These are phyloP conservation scores for Sylvicapra grimmia DNA, from an alignment of 2,113 vertebrate species.

Conservation along the genomic window DNA sequence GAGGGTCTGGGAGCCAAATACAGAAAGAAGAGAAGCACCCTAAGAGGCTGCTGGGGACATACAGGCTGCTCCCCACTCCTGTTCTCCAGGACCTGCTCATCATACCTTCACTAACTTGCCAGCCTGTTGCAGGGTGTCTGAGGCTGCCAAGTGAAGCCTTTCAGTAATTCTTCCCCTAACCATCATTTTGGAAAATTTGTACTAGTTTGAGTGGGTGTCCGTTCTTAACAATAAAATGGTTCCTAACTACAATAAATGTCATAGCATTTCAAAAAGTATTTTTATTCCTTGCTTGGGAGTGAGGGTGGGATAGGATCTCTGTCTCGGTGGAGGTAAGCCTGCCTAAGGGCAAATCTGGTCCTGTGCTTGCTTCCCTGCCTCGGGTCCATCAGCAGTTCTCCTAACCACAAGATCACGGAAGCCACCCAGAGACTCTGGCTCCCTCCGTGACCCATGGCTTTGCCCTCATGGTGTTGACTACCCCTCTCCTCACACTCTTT, in stretches of 20 bases:
- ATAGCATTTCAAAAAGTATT: background rate
- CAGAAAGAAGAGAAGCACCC: background rate
- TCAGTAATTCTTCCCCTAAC: background rate
- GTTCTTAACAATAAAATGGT: background rate
- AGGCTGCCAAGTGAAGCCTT: background rate
- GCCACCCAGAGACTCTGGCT: background rate
- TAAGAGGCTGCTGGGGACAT: fast-evolving
- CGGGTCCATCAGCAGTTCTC: background rate
- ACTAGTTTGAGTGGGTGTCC: background rate
- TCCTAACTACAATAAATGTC: background rate
- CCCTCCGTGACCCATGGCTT: background rate
- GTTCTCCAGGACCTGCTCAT: background rate
- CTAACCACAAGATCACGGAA: background rate
- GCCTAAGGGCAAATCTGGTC: background rate
- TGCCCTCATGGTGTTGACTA: background rate
- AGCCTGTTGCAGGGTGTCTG: background rate
- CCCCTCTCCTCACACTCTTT: background rate
- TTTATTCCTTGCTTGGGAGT: too few species aligned
- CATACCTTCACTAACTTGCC: background rate
- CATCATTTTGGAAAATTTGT: background rate
- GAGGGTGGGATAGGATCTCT: too few species aligned
- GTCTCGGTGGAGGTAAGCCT: background rate
- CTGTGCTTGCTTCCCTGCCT: background rate
- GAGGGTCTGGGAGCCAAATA: background rate
- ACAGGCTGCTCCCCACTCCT: background rate